Percentiles rank a stretch among this genome's conserved stretches.
Conservation (phyloP, 2,888 invertebrate genomes). For the Lochmaea capreae region DNA sequence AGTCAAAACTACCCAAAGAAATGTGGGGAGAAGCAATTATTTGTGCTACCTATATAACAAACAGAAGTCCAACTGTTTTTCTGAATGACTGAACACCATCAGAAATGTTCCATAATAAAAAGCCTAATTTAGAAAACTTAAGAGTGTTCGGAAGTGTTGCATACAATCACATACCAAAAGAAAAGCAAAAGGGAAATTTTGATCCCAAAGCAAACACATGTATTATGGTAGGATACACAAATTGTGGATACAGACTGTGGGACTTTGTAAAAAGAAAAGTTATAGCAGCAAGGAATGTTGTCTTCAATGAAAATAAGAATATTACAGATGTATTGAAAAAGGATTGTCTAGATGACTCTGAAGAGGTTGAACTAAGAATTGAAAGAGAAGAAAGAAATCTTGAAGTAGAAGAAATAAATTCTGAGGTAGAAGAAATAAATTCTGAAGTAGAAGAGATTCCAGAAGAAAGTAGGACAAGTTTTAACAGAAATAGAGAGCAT, state of each 20-base stretch:
- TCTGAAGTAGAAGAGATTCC: background rate
- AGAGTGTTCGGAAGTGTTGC: too few species aligned
- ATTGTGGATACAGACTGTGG: too few species aligned
- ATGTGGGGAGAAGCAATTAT: constrained; percentile 22
- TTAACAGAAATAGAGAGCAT: background rate
- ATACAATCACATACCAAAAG: too few species aligned
- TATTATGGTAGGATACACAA: too few species aligned
- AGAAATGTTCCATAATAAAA: background rate
- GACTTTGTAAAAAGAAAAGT: too few species aligned
- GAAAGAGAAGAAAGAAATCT: background rate
- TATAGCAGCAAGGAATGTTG: too few species aligned
- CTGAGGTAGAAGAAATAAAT: background rate
- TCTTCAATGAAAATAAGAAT: background rate
- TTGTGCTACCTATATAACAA: constrained; percentile 5
- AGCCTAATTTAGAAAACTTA: too few species aligned
- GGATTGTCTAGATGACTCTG: background rate
- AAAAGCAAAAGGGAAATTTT: too few species aligned
- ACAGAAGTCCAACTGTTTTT: background rate
- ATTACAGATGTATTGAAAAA: background rate
- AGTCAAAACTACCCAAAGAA: constrained; percentile 12
- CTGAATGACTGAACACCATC: background rate
- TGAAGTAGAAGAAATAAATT: background rate
- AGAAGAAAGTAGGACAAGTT: too few species aligned
- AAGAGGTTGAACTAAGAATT: too few species aligned
- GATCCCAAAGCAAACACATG: too few species aligned